These are phyloP conservation scores for Gambusia holbrooki DNA, from an alignment of 2,113 vertebrate species.

Conservation along the genomic window DNA sequence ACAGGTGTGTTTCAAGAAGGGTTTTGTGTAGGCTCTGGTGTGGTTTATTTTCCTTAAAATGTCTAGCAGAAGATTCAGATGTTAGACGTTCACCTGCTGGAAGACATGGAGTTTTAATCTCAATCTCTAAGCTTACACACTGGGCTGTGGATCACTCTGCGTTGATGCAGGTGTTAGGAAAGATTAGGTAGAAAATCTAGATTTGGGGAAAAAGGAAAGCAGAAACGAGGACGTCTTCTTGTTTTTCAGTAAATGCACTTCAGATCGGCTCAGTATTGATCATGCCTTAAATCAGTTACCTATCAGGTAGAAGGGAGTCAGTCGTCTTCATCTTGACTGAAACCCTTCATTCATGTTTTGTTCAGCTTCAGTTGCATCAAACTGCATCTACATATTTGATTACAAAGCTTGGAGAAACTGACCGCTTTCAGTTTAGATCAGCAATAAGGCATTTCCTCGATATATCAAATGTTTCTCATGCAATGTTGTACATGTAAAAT, in stretches of 20 bases:
- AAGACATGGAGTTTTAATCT: not conserved
- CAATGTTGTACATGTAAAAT: conserved; percentile 12
- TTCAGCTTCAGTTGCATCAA: not conserved
- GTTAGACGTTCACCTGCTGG: conserved; percentile 12
- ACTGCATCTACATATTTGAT: not conserved
- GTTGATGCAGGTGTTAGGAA: conserved; percentile 4
- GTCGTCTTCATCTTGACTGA: conserved; percentile 5
- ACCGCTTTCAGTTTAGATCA: conserved; percentile 14
- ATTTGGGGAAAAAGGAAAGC: conserved; percentile 3
- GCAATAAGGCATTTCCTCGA: conserved; percentile 25
- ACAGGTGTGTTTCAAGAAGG: conserved; percentile 2
- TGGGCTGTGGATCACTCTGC: not conserved
- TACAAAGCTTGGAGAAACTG: not conserved
- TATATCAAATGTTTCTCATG: not conserved
- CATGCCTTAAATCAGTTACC: conserved; percentile 58
- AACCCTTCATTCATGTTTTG: conserved; percentile 10
- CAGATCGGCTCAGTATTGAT: conserved; percentile 35
- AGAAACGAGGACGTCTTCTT: conserved; percentile 3
- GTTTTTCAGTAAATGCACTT: conserved; percentile 44
- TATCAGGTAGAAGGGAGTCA: conserved; percentile 7
- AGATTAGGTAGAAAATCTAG: not conserved
- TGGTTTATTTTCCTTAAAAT: not conserved
- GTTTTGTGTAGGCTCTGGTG: conserved; percentile 12
- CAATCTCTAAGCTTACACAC: not conserved
- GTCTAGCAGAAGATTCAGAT: not conserved